phyloP scores from a whole-genome alignment of 2,113 vertebrate genomes.

The Nestor notabilis region DNA sequence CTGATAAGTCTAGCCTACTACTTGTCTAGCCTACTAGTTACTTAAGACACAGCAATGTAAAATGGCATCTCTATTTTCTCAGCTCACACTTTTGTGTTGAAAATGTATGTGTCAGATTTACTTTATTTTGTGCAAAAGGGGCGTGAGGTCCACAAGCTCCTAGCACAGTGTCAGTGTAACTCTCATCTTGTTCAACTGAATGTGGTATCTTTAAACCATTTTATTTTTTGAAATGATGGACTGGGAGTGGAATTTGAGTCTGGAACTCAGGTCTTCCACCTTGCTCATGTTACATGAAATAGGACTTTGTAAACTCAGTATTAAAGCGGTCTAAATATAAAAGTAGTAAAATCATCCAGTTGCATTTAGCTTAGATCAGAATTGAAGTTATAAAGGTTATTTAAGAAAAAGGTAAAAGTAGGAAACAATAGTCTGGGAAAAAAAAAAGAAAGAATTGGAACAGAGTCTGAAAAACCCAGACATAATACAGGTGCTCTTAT shows the following conservation, averaged over 20 bases:
- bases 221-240: neutral
- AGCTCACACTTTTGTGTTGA: neutral
- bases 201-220: neutral
- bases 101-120: neutral
- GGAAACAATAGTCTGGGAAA: neutral
- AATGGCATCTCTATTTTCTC: neutral
- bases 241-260: neutral
- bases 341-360: neutral
- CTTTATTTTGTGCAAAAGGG: neutral
- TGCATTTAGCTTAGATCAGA: neutral
- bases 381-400: neutral
- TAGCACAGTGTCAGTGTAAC: neutral
- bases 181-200: neutral
- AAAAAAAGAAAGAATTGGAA: neutral
- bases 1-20: neutral
- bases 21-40: neutral
- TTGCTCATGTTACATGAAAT: neutral
- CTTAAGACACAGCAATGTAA: neutral
- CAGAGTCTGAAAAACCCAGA: slow-evolving; percentile 43
- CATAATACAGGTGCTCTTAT: slow-evolving; percentile 58
- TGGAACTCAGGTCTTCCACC: neutral
- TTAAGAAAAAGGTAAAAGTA: slow-evolving; percentile 12
- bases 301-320: neutral
- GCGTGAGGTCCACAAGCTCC: neutral
- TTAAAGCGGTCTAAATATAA: neutral